Percentiles rank a stretch among this genome's conserved stretches.
These are phyloP conservation scores for Indicator maculatus DNA, from an alignment of 2,113 vertebrate species.

Conservation along the genomic window DNA sequence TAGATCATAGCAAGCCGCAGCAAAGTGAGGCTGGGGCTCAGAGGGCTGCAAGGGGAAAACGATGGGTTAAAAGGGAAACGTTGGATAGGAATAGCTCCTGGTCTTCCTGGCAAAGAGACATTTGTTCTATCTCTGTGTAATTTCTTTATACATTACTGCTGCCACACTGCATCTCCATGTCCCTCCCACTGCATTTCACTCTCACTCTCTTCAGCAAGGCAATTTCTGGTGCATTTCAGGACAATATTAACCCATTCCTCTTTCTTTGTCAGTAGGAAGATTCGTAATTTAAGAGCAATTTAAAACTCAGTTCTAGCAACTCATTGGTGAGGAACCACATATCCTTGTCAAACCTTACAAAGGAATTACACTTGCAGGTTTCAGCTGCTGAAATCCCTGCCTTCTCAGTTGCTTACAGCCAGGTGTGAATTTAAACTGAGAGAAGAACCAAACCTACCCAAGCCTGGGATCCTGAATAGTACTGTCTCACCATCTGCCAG, in stretches of 20 bases:
- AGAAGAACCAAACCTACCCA: background rate
- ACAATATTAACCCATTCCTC: slow-evolving; percentile 66
- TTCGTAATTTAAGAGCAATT: slow-evolving; percentile 7
- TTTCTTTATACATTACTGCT: slow-evolving; percentile 66
- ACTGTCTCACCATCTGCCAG: background rate
- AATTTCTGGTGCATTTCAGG: slow-evolving; percentile 73
- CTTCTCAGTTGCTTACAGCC: background rate
- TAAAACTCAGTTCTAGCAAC: background rate
- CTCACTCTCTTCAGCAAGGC: slow-evolving; percentile 56
- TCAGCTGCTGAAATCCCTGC: background rate
- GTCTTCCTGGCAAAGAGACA: slow-evolving; percentile 49
- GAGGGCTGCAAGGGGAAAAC: background rate
- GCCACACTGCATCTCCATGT: slow-evolving; percentile 64
- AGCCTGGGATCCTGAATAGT: background rate
- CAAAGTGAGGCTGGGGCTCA: background rate
- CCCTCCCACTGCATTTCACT: slow-evolving; percentile 70
- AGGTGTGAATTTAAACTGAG: slow-evolving; percentile 14
- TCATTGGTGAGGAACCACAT: background rate
- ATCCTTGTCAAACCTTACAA: background rate
- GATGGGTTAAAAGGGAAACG: slow-evolving; percentile 35
- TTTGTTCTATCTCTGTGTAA: slow-evolving; percentile 64
- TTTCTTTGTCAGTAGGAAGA: background rate
- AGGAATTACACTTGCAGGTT: background rate
- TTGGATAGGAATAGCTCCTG: slow-evolving; percentile 43
- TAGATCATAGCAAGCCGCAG: fast-evolving